Evolutionary conservation across 2,797 vertebrate species (phyloP).

Genomic region (Poecile montanus): DNA sequence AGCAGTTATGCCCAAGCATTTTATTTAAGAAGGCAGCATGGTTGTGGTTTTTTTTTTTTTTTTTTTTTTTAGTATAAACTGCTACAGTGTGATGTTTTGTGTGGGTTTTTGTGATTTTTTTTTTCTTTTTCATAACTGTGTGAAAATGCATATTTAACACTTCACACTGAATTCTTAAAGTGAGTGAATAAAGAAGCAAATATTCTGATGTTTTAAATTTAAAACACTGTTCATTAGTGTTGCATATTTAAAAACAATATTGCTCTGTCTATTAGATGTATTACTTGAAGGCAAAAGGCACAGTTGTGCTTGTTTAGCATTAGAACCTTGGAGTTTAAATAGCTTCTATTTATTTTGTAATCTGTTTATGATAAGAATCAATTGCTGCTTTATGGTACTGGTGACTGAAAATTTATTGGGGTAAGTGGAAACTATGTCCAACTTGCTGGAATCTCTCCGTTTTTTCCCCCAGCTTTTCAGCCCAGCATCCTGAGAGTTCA

Average conservation of each 20-base stretch:
- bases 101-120: not conserved
- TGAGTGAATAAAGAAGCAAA: not conserved
- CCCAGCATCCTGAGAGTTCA: not conserved
- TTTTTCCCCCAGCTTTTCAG: not conserved
- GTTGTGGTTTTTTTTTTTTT: no score
- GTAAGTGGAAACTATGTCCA: not conserved
- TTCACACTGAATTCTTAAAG: not conserved
- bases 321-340: not conserved
- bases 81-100: not conserved
- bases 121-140: not conserved
- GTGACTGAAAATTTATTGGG: not conserved
- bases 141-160: not conserved
- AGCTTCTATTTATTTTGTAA: conserved; percentile 2
- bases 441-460: not conserved
- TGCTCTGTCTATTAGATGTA: not conserved
- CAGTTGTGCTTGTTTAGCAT: not conserved
- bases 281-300: not conserved
- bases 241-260: not conserved
- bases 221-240: not conserved
- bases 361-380: not conserved
- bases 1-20: conserved; percentile 20
- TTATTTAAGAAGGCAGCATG: conserved; percentile 16
- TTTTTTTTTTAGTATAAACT: not conserved
- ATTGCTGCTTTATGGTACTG: not conserved
- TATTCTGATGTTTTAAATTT: not conserved